These are phyloP conservation scores for Pangasianodon hypophthalmus DNA, from an alignment of 2,113 vertebrate genomes.

Conservation along the genomic window DNA sequence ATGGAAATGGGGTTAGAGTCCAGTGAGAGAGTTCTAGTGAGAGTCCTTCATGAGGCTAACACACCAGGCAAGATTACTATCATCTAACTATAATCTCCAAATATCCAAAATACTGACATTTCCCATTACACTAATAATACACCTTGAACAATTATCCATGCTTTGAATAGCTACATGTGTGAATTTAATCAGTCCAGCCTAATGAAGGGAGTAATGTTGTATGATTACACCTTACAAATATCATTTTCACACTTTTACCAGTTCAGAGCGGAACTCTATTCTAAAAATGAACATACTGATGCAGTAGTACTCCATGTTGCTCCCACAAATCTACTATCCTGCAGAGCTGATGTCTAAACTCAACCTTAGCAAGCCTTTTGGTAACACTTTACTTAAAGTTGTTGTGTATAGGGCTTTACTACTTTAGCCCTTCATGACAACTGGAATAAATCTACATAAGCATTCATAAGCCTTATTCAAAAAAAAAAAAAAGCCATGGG, in stretches of 20 bases:
- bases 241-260: neutral
- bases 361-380: neutral
- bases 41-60: neutral
- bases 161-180: neutral
- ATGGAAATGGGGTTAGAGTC: neutral
- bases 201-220: neutral
- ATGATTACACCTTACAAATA: neutral
- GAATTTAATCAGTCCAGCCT: neutral
- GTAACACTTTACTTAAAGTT: neutral
- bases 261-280: neutral
- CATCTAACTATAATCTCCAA: neutral
- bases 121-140: neutral
- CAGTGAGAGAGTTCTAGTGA: neutral
- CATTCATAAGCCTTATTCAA: neutral
- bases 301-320: neutral
- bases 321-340: neutral
- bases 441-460: neutral
- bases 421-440: neutral
- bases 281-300: neutral
- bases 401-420: neutral
- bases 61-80: neutral
- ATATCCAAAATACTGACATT: neutral
- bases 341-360: neutral
- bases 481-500: no score
- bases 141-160: neutral